Evolutionary conservation across 30 jellyfish, hydroid and myxozoan species (phyloP), one percentile per base, ranked within the genome.

Genomic region (Hydra vulgaris): DNA sequence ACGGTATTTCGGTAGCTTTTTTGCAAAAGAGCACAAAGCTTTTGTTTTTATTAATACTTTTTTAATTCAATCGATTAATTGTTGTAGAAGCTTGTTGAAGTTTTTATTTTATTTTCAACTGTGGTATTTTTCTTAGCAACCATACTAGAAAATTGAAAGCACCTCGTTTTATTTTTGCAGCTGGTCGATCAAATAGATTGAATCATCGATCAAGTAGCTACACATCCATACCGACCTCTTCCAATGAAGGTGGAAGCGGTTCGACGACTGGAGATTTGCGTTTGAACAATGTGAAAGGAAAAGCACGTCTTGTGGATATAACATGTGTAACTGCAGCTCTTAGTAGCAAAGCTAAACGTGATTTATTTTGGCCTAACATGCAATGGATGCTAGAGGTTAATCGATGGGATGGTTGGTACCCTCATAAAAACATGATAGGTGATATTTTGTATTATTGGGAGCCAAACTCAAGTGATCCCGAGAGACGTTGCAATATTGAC

Each of bases 331-430:
- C 91, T 67, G 92, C 81, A 21, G 90, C 88, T 7, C 54, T 81
- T n/a, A 71, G 80, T 67, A 70, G 70, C 19, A 56, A 75, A 19
- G 79, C 74, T 26, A 26, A 71, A n/a, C 83, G 54, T 20, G 95
- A 84, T n/a, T 85, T 91, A 17, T 79, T 86, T 22, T 91, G 97
- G 97, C 95, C 95, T 3, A 27, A 40, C 52, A 75, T 53, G 23
- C 26, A 17, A 15, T 54, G 40, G 27, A 19, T 92, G 74, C 80
- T 91, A 21, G 78, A 78, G 12, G 70, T 85, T 8, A 78, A 71
- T 25, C 85, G 80, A 7, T 78, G 89, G 88, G 85, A 52, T 0
- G 76, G 71, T 8, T 87, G 96, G 96, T 70, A 26, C 17, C 96
- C 98, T 4, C 85, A 70, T 19, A 85, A 80, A 16, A 90, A 90